Base-by-base conservation (phyloP, 2,113 vertebrate genomes). In the Chloebia gouldiae region DNA sequence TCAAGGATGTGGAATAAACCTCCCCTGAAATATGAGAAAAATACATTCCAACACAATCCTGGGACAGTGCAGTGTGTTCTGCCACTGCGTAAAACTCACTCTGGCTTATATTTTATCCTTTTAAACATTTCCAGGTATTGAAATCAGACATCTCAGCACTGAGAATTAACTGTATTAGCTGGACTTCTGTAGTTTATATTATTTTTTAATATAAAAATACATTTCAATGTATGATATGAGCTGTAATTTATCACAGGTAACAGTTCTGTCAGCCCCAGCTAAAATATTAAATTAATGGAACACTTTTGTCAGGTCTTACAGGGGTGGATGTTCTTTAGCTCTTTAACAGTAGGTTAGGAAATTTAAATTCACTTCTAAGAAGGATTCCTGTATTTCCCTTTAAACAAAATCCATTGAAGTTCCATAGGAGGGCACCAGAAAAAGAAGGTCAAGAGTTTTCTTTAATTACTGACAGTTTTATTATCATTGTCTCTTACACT, bases 381-480 rank as follows among this genome's bases (percentile, higher is more conserved):
- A 42, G 21, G 50, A 39, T 28, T 39, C 42, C 40, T 39, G 0
- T 17, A 3, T 51, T 20, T 69, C 25, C 47, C 39, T 81, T 85
- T 63, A 49, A 13, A 18, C 23, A 59, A 20, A 44, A 64, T 73
- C 28, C 80, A 12, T 2, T 31, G 2, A 47, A 60, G 15, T 50
- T 68, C 88, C 78, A 84, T 5, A 47, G n/a, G 78, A 94, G 50
- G 53, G 73, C 47, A 42, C 63, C 50, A 76, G 50, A 45, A 88
- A 68, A 82, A 91, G 7, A 82, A 80, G 3, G 7, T 21, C 12
- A 54, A 60, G 66, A 90, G 24, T 33, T 59, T 63, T 57, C 53
- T 79, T 78, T 60, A 49, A 59, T 94, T 86, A 73, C 31, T 22
- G 88, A 92, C 83, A 75, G 60, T 68, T 97, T 97, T 97, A 96